Conservation (phyloP, 2,797 vertebrate species). For the Syngnathus rostellatus region DNA sequence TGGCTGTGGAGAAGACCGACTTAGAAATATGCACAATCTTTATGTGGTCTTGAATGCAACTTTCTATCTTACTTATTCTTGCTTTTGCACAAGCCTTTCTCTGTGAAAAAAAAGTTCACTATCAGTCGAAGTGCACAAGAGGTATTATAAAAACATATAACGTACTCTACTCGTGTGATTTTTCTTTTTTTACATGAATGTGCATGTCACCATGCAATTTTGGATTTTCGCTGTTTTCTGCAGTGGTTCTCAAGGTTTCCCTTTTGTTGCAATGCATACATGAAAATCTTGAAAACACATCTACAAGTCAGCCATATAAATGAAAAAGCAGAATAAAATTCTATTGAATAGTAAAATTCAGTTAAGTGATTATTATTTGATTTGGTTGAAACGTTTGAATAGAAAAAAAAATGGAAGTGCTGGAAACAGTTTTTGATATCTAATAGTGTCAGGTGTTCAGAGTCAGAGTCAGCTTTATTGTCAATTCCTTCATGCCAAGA, state of each 20-base stretch:
- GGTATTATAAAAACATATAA: slow-evolving; percentile 40
- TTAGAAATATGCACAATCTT: slow-evolving; percentile 4
- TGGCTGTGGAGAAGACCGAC: background rate
- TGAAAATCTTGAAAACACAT: background rate
- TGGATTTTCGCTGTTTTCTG: background rate
- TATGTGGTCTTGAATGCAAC: background rate
- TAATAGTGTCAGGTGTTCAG: no score
- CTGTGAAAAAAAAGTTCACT: slow-evolving; percentile 25
- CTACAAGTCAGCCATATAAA: background rate
- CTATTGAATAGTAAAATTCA: no score
- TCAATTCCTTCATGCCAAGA: no score
- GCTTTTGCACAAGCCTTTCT: slow-evolving; percentile 52
- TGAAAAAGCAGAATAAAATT: background rate
- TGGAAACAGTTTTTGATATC: no score
- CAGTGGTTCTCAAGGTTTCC: no score
- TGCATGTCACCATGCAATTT: background rate
- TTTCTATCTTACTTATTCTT: slow-evolving; percentile 16
- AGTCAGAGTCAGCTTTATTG: no score
- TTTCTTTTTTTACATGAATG: background rate
- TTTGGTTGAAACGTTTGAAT: no score
- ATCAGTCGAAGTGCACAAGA: slow-evolving; percentile 28
- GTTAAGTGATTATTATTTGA: no score
- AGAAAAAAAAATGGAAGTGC: no score
- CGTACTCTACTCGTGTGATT: background rate
- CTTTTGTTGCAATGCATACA: no score